Percentiles rank a stretch among this genome's conserved stretches.
phyloP scores from a whole-genome alignment of 1,140 invertebrate species.

The Ctenoplectra terminalis region DNA sequence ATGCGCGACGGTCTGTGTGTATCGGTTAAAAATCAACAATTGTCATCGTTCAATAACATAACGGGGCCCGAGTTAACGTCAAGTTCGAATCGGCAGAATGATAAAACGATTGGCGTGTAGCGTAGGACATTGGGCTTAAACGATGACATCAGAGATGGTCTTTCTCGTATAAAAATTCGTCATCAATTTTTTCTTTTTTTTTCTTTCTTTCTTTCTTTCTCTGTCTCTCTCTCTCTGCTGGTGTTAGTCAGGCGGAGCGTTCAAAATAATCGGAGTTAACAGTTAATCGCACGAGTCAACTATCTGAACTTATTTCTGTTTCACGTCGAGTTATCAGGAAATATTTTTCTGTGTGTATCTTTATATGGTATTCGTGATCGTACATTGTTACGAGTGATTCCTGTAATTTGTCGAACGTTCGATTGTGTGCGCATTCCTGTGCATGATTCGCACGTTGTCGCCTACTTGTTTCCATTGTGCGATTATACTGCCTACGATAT shows the following conservation, averaged over 20 bases:
- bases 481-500: too few relatives aligned
- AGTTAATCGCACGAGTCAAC: slow-evolving; percentile 22
- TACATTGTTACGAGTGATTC: too few relatives aligned
- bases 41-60: slow-evolving; percentile 12
- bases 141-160: slow-evolving; percentile 35
- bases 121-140: neutral
- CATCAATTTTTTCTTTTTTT: neutral
- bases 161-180: neutral
- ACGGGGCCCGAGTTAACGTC: neutral
- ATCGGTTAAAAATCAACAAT: slow-evolving; percentile 37
- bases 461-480: too few relatives aligned
- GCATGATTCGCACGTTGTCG: too few relatives aligned
- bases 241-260: neutral
- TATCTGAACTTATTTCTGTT: neutral
- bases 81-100: neutral
- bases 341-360: neutral
- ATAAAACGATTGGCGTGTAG: neutral
- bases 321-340: neutral
- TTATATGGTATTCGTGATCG: neutral
- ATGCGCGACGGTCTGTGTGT: neutral
- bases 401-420: too few relatives aligned
- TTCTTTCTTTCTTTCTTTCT: too few relatives aligned
- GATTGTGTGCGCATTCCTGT: too few relatives aligned
- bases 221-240: too few relatives aligned
- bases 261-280: neutral